Evolutionary conservation across 2,113 vertebrate genomes (phyloP).

Genomic region (Ibidorhyncha struthersii): DNA sequence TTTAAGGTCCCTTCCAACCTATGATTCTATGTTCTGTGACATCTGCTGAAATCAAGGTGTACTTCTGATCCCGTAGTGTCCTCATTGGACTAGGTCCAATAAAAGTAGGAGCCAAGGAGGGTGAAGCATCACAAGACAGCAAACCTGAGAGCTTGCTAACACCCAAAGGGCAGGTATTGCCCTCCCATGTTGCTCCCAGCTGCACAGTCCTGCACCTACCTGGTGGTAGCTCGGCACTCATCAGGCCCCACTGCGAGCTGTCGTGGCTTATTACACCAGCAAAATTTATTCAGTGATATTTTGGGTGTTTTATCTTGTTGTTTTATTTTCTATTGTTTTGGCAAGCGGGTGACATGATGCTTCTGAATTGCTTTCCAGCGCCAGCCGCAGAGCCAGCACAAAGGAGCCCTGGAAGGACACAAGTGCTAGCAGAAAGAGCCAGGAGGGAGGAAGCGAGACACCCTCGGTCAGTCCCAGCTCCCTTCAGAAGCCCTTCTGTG

Average conservation of each 20-base stretch:
- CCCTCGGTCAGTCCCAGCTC: neutral
- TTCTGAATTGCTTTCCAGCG: neutral
- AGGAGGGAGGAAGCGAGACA: neutral
- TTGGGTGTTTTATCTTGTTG: neutral
- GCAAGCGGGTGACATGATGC: rapidly evolving
- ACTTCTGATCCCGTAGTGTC: neutral
- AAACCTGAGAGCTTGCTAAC: neutral
- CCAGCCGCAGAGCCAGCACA: neutral
- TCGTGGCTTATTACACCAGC: neutral
- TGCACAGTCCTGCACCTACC: neutral
- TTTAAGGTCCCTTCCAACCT: no score
- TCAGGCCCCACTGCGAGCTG: neutral
- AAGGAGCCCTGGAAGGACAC: neutral
- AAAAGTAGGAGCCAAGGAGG: neutral
- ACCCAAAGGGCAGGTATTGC: neutral
- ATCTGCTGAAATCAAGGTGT: neutral
- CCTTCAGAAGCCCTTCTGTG: neutral
- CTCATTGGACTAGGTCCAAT: neutral
- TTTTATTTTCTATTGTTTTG: neutral
- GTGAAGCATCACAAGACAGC: neutral
- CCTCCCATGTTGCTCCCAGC: neutral
- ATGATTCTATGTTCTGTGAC: neutral
- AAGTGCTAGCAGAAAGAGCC: neutral
- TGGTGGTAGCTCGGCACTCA: neutral
- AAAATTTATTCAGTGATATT: neutral